These are phyloP conservation scores for Nomada ruficornis DNA, from an alignment of 2,888 invertebrate species.

Conservation along the genomic window DNA sequence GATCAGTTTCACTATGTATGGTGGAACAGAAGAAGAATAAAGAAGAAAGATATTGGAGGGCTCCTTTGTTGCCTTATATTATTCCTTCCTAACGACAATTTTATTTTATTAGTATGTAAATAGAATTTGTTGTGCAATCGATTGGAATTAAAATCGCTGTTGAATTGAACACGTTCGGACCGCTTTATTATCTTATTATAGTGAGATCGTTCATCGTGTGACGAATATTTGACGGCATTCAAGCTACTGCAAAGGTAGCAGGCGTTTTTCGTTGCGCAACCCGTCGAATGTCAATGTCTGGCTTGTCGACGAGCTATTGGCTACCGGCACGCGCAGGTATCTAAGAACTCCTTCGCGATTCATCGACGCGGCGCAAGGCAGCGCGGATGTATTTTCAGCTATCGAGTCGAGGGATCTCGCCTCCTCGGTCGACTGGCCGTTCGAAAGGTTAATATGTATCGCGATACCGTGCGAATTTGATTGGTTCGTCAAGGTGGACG, in stretches of 20 bases:
- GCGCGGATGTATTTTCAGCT: conserved; percentile 28
- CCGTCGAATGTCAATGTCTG: conserved; percentile 55
- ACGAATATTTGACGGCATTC: background rate
- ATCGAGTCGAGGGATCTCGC: conserved; percentile 37
- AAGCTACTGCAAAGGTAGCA: background rate
- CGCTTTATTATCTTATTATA: no score
- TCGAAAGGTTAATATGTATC: conserved; percentile 52
- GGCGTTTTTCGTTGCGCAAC: conserved; percentile 32
- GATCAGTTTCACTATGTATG: no score
- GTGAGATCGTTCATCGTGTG: no score
- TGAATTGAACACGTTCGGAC: no score
- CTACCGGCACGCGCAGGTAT: conserved; percentile 38
- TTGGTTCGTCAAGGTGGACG: conserved; percentile 29
- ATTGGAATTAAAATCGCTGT: no score
- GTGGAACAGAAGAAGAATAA: no score
- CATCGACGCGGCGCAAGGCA: conserved; percentile 14
- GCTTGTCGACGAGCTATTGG: conserved; percentile 16
- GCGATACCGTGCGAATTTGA: conserved; percentile 37
- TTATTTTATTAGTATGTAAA: no score
- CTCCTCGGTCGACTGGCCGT: conserved; percentile 44
- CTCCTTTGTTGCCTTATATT: no score
- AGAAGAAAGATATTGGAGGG: no score
- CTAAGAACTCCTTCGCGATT: conserved; percentile 27
- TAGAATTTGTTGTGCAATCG: no score
- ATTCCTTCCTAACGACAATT: no score